A percentile compares a stretch with the other conserved stretches of the same genome.
These are phyloP conservation scores for Parelbella ahira DNA, from an alignment of 2,888 invertebrate species.

Conservation along the genomic window DNA sequence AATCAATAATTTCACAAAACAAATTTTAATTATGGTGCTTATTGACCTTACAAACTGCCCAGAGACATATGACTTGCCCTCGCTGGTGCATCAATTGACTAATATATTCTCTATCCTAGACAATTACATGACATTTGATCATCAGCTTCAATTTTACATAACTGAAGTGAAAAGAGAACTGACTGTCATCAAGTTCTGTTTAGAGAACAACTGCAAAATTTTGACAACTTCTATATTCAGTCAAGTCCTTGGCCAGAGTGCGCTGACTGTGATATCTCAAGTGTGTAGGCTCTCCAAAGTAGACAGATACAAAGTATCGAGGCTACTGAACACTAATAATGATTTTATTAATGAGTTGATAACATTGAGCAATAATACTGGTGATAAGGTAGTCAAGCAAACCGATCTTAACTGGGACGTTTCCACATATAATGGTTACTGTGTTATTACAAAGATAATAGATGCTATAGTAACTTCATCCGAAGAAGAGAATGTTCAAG, in stretches of 20 bases:
- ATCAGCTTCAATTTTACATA: conserved; percentile 68
- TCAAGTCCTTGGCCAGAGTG: conserved; percentile 68
- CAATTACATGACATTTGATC: conserved; percentile 62
- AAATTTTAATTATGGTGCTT: conserved; percentile 72
- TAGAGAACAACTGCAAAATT: conserved; percentile 73
- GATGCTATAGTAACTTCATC: conserved; percentile 67
- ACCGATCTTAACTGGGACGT: conserved; percentile 62
- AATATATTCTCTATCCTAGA: conserved; percentile 74
- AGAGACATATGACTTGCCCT: conserved; percentile 67
- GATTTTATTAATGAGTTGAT: conserved; percentile 63
- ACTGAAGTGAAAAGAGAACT: conserved; percentile 74
- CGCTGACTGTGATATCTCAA: conserved; percentile 74
- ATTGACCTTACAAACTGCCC: conserved; percentile 72
- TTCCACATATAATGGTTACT: conserved; percentile 73
- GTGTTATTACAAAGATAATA: conserved; percentile 72
- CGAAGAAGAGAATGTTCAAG: conserved; percentile 54
- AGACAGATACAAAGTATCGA: conserved; percentile 73
- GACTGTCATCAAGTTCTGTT: conserved; percentile 71
- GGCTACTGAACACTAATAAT: conserved; percentile 66
- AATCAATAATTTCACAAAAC: conserved; percentile 73
- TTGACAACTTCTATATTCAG: conserved; percentile 73
- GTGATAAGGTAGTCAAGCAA: conserved; percentile 39
- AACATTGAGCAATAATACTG: conserved; percentile 45
- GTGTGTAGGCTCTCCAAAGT: conserved; percentile 71
- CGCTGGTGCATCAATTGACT: conserved; percentile 64